Evolutionary conservation across 30 jellyfish, hydroid and myxozoan genomes (phyloP).

Genomic region (Sanderia malayensis): DNA sequence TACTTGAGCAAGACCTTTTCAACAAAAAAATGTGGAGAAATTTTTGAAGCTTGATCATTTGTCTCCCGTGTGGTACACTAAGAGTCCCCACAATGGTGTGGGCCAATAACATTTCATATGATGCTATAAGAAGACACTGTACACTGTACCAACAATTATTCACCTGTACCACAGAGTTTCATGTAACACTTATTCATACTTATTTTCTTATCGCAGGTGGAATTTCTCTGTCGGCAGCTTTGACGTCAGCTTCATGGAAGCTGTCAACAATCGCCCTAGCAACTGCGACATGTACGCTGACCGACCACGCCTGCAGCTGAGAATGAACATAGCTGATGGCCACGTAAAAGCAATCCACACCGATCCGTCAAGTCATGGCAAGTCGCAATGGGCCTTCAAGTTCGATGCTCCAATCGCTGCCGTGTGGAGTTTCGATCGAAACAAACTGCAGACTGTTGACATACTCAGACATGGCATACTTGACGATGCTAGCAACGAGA

Average conservation of each 20-base stretch:
- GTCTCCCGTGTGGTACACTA: too few relatives aligned
- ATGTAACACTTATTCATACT: too few relatives aligned
- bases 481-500: conserved; percentile 34
- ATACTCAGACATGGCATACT: conserved; percentile 67
- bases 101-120: too few relatives aligned
- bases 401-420: conserved; percentile 87
- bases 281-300: conserved; percentile 12
- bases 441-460: conserved; percentile 62
- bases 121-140: too few relatives aligned
- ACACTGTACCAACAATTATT: too few relatives aligned
- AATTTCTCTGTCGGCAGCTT: conserved; percentile 86
- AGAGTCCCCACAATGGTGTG: too few relatives aligned
- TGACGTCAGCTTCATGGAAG: conserved; percentile 74
- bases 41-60: too few relatives aligned
- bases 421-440: conserved; percentile 72
- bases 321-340: conserved; percentile 76
- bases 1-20: too few relatives aligned
- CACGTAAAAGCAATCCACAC: conserved; percentile 38
- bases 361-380: not conserved
- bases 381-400: conserved; percentile 70
- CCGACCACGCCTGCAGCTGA: conserved; percentile 5
- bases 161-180: too few relatives aligned
- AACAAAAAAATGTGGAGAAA: too few relatives aligned
- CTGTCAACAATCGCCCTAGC: conserved; percentile 24
- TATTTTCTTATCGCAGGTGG: too few relatives aligned